Evolutionary conservation across 1,140 invertebrate genomes (phyloP).

Genomic region (Drosophila varians): DNA sequence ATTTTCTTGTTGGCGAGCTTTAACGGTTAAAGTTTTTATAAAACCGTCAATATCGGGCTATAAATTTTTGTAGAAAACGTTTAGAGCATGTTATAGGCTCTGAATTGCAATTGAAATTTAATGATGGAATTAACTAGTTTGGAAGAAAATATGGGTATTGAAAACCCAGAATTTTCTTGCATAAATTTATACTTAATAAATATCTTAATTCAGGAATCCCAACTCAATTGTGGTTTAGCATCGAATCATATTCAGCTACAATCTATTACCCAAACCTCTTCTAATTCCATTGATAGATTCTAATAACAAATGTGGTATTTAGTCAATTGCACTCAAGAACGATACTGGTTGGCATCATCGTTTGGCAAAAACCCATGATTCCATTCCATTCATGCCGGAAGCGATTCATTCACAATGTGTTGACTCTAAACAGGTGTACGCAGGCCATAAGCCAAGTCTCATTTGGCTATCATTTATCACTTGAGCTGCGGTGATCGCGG

Average conservation of each 20-base stretch:
- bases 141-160: not conserved
- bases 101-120: not conserved
- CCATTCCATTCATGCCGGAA: constrained; percentile 66
- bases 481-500: constrained; percentile 20
- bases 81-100: not conserved
- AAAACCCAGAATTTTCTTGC: too few species aligned
- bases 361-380: constrained; percentile 1
- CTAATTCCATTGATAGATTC: not conserved
- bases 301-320: constrained; percentile 7
- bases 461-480: constrained; percentile 75
- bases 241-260: too few species aligned
- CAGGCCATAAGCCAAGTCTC: constrained; percentile 65
- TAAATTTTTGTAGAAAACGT: not conserved
- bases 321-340: constrained; percentile 35
- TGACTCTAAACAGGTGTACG: constrained; percentile 70
- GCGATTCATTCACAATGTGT: constrained; percentile 60
- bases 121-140: not conserved
- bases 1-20: not conserved
- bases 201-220: too few species aligned
- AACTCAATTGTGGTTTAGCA: too few species aligned
- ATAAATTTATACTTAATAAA: not conserved
- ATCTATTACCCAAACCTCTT: too few species aligned
- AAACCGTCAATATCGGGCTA: not conserved
- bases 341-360: constrained; percentile 34
- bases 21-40: not conserved